These are phyloP conservation scores for Gallinago stenura DNA, from an alignment of 2,797 vertebrate genomes.

Conservation along the genomic window DNA sequence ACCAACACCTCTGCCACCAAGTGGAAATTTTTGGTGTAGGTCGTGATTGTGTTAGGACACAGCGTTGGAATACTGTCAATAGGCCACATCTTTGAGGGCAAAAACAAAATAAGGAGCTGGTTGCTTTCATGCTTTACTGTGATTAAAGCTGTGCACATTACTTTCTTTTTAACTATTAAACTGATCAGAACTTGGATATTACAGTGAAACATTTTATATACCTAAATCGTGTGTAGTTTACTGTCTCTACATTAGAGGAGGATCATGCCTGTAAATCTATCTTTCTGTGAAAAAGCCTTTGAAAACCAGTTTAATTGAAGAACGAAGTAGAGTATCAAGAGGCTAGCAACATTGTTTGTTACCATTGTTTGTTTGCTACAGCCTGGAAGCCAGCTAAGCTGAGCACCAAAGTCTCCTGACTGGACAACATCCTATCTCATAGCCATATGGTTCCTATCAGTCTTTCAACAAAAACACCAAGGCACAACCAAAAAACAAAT, in stretches of 20 bases:
- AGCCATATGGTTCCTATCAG: neutral
- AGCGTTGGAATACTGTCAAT: accelerated
- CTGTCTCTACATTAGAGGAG: neutral
- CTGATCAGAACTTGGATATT: neutral
- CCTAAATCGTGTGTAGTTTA: neutral
- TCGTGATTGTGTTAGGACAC: neutral
- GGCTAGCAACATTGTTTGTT: neutral
- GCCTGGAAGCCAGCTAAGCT: neutral
- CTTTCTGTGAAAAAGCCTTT: neutral
- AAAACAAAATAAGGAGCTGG: neutral
- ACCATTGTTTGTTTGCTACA: neutral
- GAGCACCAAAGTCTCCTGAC: neutral
- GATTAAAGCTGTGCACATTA: neutral
- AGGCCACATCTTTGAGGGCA: neutral
- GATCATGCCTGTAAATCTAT: neutral
- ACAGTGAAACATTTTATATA: neutral
- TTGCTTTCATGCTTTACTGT: neutral
- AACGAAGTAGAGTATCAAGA: neutral
- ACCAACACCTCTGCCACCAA: neutral
- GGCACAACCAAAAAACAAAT: neutral
- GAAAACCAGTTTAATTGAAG: neutral
- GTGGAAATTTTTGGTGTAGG: neutral
- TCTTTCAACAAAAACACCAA: neutral
- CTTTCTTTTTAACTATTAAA: neutral
- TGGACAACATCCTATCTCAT: neutral